Base-by-base conservation (phyloP, 2,888 invertebrate species). In the Lissocephala sabroskyi region DNA sequence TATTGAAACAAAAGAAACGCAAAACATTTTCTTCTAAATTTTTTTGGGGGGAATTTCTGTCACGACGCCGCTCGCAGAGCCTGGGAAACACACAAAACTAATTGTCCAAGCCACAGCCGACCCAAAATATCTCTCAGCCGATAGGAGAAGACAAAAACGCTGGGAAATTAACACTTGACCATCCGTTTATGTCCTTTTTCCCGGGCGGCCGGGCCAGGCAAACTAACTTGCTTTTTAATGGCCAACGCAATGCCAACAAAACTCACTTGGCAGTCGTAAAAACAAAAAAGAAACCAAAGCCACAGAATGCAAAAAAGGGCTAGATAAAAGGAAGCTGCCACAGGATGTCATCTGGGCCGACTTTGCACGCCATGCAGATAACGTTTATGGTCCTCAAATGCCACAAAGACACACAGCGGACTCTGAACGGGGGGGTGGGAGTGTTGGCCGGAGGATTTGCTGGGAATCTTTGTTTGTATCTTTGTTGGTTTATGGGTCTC, bases 1-100 rank as follows among this genome's bases (percentile, higher is more conserved):
- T 77, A 74, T 70, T 74, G 53, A 74, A 76, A 77, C 67, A 68
- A 68, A 23, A 23, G 7, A 23, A 23, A 7, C 23, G 23, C 3
- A 23, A 23, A 23, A 7, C n/a, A n/a, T n/a, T n/a, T n/a, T n/a
- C n/a, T n/a, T n/a, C 30, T 30, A 11, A 30, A 30, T 6, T 26
- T 26, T n/a, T n/a, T n/a, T n/a, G n/a, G n/a, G n/a, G n/a, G 23
- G 7, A 7, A 30, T 30, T 7, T 30, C 10, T 30, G 30, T 30
- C 30, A n/a, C 30, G n/a, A 7, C n/a, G 3, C 10, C n/a, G 4
- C 30, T 7, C 11, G 10, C 6, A n/a, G 11, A 7, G 30, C n/a
- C 10, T 23, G 23, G 30, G 5, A 4, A 17, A 14, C 14, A 4
- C 6, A 16, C 10, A 11, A 33, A 33, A 13, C 16, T 35, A 35